Conservation (phyloP, 2,888 invertebrate species). For the Drosophila vallismaia region DNA sequence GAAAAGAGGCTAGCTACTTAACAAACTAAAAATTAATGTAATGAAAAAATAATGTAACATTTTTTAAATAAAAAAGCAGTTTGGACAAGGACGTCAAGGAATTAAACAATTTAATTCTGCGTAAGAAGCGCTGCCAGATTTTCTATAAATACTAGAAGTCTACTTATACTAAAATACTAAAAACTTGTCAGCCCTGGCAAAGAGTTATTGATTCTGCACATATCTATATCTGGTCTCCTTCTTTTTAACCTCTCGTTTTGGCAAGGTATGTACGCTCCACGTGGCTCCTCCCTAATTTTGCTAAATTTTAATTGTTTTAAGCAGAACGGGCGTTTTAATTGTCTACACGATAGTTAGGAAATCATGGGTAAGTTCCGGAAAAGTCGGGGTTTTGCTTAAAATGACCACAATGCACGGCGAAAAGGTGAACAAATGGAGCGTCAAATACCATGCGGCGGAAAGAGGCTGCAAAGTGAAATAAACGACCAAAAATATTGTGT, state of each 20-base stretch:
- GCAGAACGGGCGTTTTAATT: slow-evolving; percentile 75
- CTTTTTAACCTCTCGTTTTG: slow-evolving; percentile 8
- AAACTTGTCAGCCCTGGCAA: neutral
- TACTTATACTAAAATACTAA: neutral
- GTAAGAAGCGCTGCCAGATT: too few species aligned
- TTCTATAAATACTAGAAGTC: neutral
- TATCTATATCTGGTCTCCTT: neutral
- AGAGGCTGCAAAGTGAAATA: slow-evolving; percentile 60
- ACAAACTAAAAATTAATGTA: too few species aligned
- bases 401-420: slow-evolving; percentile 36
- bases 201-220: neutral
- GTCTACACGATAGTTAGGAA: slow-evolving; percentile 84
- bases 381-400: slow-evolving; percentile 62
- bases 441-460: slow-evolving; percentile 23
- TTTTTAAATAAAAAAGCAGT: too few species aligned
- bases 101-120: too few species aligned
- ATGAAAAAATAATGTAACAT: too few species aligned
- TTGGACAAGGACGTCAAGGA: too few species aligned
- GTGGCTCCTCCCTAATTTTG: slow-evolving; percentile 1
- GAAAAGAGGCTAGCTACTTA: too few species aligned
- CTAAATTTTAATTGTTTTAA: slow-evolving; percentile 30
- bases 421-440: slow-evolving; percentile 48
- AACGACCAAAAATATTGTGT: neutral
- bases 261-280: slow-evolving; percentile 6
- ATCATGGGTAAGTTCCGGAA: slow-evolving; percentile 83